phyloP scores from a whole-genome alignment of 1,140 invertebrate species.

The Bilobella aurantiaca region DNA sequence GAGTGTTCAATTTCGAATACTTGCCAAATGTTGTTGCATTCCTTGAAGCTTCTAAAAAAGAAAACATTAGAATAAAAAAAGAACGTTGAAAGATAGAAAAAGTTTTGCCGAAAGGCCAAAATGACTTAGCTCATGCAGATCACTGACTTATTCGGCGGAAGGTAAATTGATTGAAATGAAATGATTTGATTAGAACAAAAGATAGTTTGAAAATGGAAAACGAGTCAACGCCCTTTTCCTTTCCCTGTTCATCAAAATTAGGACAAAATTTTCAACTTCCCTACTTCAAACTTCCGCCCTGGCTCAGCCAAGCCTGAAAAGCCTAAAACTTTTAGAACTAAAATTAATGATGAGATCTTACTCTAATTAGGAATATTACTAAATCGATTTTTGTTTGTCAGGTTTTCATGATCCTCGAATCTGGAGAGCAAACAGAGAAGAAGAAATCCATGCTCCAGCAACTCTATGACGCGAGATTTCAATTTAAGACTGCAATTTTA shows the following conservation, averaged over 20 bases:
- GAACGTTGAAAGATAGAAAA: no score
- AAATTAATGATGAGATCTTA: no score
- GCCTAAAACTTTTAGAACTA: no score
- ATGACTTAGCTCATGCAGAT: no score
- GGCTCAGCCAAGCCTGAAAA: no score
- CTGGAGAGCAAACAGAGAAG: slow-evolving; percentile 55
- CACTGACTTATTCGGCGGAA: not conserved
- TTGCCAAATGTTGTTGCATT: not conserved
- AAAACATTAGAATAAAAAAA: no score
- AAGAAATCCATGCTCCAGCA: slow-evolving; percentile 46
- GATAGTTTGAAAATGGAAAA: not conserved
- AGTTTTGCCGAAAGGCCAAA: no score
- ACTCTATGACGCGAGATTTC: slow-evolving; percentile 43
- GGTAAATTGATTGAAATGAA: not conserved
- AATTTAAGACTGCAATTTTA: slow-evolving; percentile 20
- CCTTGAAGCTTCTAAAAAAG: not conserved
- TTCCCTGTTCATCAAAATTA: not conserved
- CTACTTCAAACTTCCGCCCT: not conserved
- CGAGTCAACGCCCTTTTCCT: not conserved
- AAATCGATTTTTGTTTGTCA: no score
- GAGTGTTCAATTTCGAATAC: not conserved
- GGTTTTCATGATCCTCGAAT: slow-evolving; percentile 62
- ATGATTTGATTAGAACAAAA: not conserved
- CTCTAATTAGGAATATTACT: no score
- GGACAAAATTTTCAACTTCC: not conserved